Percentiles rank a stretch among this genome's conserved stretches.
These are phyloP conservation scores for Oceanodroma leucorhoa DNA, from an alignment of 2,797 vertebrate species.

Conservation along the genomic window DNA sequence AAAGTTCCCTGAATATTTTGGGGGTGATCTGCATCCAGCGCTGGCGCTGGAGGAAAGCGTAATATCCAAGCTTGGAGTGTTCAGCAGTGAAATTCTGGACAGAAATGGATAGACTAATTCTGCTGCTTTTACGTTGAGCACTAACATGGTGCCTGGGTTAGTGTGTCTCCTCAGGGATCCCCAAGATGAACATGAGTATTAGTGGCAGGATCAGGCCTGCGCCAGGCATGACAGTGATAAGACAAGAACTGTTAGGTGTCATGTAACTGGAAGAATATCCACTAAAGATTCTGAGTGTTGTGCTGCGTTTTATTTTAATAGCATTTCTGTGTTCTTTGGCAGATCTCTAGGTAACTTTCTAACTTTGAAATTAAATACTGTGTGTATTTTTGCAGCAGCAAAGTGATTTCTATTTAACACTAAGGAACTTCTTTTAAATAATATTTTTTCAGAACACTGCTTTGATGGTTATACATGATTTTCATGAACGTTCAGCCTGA, in stretches of 20 bases:
- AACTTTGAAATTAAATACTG: neutral
- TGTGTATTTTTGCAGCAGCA: neutral
- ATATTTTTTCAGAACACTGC: neutral
- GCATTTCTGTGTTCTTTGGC: neutral
- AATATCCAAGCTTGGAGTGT: neutral
- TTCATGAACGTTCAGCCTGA: neutral
- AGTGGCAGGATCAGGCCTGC: neutral
- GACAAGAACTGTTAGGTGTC: neutral
- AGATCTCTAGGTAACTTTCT: neutral
- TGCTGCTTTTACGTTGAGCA: neutral
- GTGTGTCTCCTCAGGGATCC: neutral
- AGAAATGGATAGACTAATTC: neutral
- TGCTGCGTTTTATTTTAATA: neutral
- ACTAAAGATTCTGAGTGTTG: neutral
- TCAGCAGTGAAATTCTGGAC: neutral
- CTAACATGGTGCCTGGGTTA: neutral
- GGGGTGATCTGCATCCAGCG: rapidly evolving
- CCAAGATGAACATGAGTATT: neutral
- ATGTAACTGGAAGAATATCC: neutral
- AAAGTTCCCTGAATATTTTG: neutral
- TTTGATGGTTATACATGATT: neutral
- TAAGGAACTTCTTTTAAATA: neutral
- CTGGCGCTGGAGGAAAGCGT: neutral
- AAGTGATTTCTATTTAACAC: neutral
- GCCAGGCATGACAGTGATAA: neutral